Evolutionary conservation across 2,797 vertebrate species (phyloP), one percentile per base, ranked within the genome.

Genomic region (Artibeus lituratus): DNA sequence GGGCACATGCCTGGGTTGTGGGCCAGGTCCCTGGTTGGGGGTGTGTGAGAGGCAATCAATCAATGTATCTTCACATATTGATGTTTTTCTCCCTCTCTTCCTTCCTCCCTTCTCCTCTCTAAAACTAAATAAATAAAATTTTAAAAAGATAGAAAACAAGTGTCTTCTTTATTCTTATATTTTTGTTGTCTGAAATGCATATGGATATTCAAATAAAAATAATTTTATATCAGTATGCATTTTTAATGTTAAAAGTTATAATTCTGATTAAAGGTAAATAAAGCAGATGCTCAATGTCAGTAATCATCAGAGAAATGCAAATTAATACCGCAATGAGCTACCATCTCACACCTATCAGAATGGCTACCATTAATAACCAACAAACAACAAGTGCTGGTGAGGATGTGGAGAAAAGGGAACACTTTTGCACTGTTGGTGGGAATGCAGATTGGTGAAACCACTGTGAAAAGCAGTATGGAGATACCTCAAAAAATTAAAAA

Each of bases 261-360:
- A 86, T 87, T 88, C 37, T 93, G 62, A 91, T 83, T 89, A 92
- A 88, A 95, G 55, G 24, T 92, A 90, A 89, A 73, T 73, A 82
- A 59, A 72, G 72, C 12, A 89, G 80, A 83, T 35, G 19, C 32
- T 65, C 32, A 65, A 65, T 65, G 32, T n/a, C 32, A 16, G 14
- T 65, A 65, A n/a, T 65, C 62, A 65, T 65, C 32, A 32, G 62
- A n/a, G 62, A 65, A 65, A 65, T 65, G 32, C 29, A 65, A 65
- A 65, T 65, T 65, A 65, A 65, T 32, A 65, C 29, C 62, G n/a
- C 32, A n/a, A n/a, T 65, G 62, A 65, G 62, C 11, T n/a, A 65
- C 32, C 32, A 65, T n/a, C 62, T 65, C 62, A 65, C 32, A 62
- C 59, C 59, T 62, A 32, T 65, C 62, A 65, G 32, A n/a, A 65